Base-by-base conservation (phyloP, 1,140 invertebrate genomes). In the Acromyrmex heyeri region DNA sequence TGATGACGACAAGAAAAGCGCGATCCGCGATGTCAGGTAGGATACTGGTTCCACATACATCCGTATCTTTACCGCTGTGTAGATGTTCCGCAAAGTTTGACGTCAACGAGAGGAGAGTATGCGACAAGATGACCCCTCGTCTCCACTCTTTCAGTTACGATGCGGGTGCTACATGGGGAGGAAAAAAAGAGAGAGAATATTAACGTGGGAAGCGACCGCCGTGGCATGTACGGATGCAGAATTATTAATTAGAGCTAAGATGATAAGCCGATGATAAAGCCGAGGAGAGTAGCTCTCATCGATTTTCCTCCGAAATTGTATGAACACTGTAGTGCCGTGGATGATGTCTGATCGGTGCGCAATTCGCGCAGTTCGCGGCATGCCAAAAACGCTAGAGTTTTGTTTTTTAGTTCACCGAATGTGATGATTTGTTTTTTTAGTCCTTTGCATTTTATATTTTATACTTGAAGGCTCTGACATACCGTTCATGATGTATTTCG, bases 121-220 rank as follows among this genome's bases (percentile, higher is more conserved):
- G 81, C 65, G 67, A 67, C 87, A 64, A 77, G 59, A 73, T 89
- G 88, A 87, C 81, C 87, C 86, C 83, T 88, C 85, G 77, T 87
- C 83, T 50, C 3, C 81, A 21, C 67, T 50, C 27, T 86, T 88
- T 44, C 55, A 90, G 89, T 93, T 93, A 93, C 92, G 92, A 93
- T 64, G 91, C 89, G 64, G 92, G 91, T 24, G 92, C 93, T 93
- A 87, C 27, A n/a, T 14, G 18, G 12, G 24, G 18, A 7, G 10
- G 10, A 91, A 92, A 86, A 30, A 88, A 85, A 88, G 59, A 62
- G 30, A 57, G 21, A 53, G 12, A 77, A 18, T 44, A 69, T 83
- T 75, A 83, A 61, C 24, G 30, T 27, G 24, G 2, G 24, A 48
- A 75, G 18, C 34, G 21, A 59, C 14, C 12, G 2, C 5, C 6